Evolutionary conservation across 2,888 invertebrate species (phyloP), one percentile per base, ranked within the genome.

Genomic region (Agriopis leucophaearia): DNA sequence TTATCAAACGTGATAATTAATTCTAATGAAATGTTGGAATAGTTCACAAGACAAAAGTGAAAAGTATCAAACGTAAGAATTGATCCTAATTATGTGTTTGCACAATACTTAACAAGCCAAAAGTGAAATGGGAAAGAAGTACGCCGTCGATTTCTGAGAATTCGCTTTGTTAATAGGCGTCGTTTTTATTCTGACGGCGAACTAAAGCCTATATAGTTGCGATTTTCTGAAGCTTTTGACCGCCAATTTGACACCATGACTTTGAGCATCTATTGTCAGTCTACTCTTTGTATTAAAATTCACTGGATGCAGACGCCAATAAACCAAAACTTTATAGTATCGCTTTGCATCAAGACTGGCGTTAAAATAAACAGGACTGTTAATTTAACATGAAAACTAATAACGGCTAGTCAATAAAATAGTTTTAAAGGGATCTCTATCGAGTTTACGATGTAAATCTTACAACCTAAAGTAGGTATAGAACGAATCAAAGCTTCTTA

Each of bases 371-470:
- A 50, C 50, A 50, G 13, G 50, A 27, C 50, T 35, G 27, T 50
- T 50, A 50, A 27, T 35, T 13, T 27, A 15, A n/a, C 18, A 40
- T 40, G 40, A 40, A 18, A 48, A 48, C 18, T 16, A 18, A 48
- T 40, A 40, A 56, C 13, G 18, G 13, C n/a, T 36, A 16, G 44
- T 52, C 42, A 5, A 50, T 58, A 18, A 48, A 54, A 16, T 27
- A 6, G 47, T 15, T 63, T 66, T 61, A 48, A 71, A 48, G 66
- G 65, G 67, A 58, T 27, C 64, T 44, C 27, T 44, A 66, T 66
- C 67, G 68, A 73, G 68, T 75, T 77, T 73, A 78, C 64, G 76
- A 72, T 78, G 70, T 65, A 77, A 78, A 79, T 63, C 57, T 45
- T 58, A 27, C 40, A 48, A n/a, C 44, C 47, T 4, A 47, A 47